phyloP scores from a whole-genome alignment of 2,113 vertebrate genomes.

The Ammodytes dubius region DNA sequence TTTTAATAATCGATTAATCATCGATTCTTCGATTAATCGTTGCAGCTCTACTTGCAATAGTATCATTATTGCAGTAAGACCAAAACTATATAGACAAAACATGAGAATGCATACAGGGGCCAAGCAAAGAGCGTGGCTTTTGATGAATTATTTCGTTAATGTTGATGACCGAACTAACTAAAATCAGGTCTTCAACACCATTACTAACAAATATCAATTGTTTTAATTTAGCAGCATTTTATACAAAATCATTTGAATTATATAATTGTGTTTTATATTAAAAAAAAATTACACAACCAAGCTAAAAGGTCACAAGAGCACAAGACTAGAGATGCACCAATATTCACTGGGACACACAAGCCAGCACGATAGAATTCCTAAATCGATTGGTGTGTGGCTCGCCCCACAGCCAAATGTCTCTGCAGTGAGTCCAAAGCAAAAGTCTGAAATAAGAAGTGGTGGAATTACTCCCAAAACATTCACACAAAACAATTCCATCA shows the following conservation, averaged over 20 bases:
- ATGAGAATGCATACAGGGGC: background rate
- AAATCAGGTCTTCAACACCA: background rate
- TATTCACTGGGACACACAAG: too few relatives aligned
- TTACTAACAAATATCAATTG: background rate
- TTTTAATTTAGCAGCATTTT: background rate
- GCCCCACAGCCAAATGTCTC: too few relatives aligned
- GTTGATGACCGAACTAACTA: background rate
- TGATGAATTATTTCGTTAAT: conserved; percentile 18
- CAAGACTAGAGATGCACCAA: too few relatives aligned
- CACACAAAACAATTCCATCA: too few relatives aligned
- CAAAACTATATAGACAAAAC: conserved; percentile 32
- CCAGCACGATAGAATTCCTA: too few relatives aligned
- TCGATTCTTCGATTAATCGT: too few relatives aligned
- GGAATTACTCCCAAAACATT: too few relatives aligned
- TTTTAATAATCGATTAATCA: too few relatives aligned
- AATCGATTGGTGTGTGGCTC: too few relatives aligned
- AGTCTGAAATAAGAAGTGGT: too few relatives aligned
- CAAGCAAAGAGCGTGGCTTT: background rate
- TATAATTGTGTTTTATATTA: background rate
- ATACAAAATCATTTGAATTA: background rate
- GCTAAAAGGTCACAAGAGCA: background rate
- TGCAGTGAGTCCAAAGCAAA: too few relatives aligned
- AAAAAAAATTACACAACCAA: background rate
- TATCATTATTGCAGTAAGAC: conserved; percentile 4
- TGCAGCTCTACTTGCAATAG: background rate